Base-by-base conservation (phyloP, 2,888 invertebrate species). In the Aleiodes alternator region DNA sequence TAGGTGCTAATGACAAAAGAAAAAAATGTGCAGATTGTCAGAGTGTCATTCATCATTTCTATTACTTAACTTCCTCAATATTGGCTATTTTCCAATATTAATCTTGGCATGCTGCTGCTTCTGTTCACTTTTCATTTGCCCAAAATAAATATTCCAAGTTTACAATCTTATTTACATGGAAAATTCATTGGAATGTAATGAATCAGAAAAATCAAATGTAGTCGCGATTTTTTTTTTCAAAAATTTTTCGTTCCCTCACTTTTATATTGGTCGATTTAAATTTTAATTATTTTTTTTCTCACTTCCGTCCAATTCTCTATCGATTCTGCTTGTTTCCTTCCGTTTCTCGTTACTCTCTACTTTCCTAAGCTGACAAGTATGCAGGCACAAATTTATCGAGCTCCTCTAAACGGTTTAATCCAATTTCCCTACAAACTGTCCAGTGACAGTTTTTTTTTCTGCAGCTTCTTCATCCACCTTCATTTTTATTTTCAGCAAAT, bases 381-480 rank as follows among this genome's bases (percentile, higher is more conserved):
- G 80, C 80, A 78, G 73, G 77, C 73, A 78, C 80, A 71, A 81
- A 81, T 82, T 82, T 82, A 82, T 82, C 80, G 80, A 80, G 76
- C 80, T 75, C 71, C 78, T 79, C 76, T 82, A 82, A 82, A 80
- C 81, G 80, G 79, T 79, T 80, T 80, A 82, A 82, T 82, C 81
- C 81, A 82, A 82, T 82, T 82, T 82, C 80, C 81, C 80, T 80
- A 64, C 81, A 80, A 82, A 82, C 80, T 82, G 81, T 80, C 78
- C 43, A 80, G 80, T 79, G 79, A 80, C 80, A 80, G 80, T 80
- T 80, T 81, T 81, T 81, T 43, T 59, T 57, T 73, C 77, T 74
- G 73, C 74, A 79, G 69, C 59, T 73, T 72, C 77, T 78, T 76
- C 75, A 73, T 73, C 76, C 66, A 66, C 64, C 70, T 53, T 38